A percentile compares a stretch with the other conserved stretches of the same genome.
Evolutionary conservation across 92 coral and sea anemone genomes (phyloP).

Genomic region (Parazoanthus darwini): DNA sequence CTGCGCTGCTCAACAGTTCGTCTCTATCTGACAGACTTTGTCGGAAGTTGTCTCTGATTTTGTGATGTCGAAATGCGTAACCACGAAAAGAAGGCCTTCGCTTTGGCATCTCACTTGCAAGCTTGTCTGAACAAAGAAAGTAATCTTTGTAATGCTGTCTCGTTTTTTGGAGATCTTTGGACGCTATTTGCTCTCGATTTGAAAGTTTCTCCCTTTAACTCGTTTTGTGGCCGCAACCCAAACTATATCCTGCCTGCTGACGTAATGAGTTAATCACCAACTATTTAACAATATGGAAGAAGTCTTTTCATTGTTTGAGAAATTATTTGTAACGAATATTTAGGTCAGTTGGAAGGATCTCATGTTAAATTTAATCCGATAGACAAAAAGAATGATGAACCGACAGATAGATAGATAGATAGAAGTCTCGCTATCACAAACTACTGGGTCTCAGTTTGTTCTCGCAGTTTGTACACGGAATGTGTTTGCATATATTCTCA

Average conservation of each 20-base stretch:
- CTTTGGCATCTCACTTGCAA: constrained; percentile 82
- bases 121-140: constrained; percentile 57
- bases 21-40: constrained; percentile 51
- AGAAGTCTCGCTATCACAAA: no score
- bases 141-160: not conserved
- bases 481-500: no score
- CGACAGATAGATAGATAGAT: no score
- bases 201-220: not conserved
- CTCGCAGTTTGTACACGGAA: not conserved
- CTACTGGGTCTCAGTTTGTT: not conserved
- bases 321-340: no score
- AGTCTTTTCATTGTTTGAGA: no score
- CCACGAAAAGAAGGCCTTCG: constrained; percentile 76
- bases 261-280: no score
- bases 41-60: constrained; percentile 53
- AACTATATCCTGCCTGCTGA: no score
- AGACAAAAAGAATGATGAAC: no score
- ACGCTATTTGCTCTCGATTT: not conserved
- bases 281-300: no score
- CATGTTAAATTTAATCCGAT: not conserved
- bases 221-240: not conserved
- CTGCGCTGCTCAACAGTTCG: constrained; percentile 56
- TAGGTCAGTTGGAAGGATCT: not conserved
- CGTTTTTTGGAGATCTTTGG: not conserved
- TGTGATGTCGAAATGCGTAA: constrained; percentile 40